Evolutionary conservation across 2,797 vertebrate genomes (phyloP), one percentile per base, ranked within the genome.

Genomic region (Chloroceryle inda): DNA sequence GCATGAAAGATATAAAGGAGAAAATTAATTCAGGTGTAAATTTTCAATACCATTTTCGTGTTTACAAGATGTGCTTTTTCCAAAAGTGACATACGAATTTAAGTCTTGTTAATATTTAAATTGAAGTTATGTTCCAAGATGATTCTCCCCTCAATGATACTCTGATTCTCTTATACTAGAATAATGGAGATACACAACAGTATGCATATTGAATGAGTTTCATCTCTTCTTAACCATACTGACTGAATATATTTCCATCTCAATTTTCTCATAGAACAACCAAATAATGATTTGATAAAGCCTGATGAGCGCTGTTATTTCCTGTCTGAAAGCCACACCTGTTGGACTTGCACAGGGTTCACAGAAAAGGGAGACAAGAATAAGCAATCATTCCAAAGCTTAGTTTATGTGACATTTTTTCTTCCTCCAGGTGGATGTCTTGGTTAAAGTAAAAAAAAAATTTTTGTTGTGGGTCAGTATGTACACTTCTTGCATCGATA

Each of bases 311-410:
- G 61, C 52, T 91, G 47, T 62, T 92, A 81, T 86, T 88, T 91
- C 75, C 83, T 92, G 17, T 52, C 86, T 56, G 35, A 93, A 97
- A 44, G 6, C 5, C n/a, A 85, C n/a, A 33, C 92, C 59, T 95
- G 22, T 82, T 83, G 76, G 56, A 93, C 71, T 95, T 89, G 85
- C 91, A 89, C 64, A 86, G 67, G 82, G 40, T 84, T 96, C 64
- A 81, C 80, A 93, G 69, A 38, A 96, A 42, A 71, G 42, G 56
- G 72, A 82, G 67, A 87, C 81, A 94, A 94, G 84, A 95, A 92
- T 74, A 93, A 75, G 38, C 42, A 83, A 81, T 85, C 83, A 87
- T 88, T 71, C 56, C 49, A 73, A 58, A 68, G 4, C 40, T 49
- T 52, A 21, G 9, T n/a, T 58, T 27, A 58, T 33, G 64, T 20